Evolutionary conservation across 1,140 invertebrate species (phyloP), one percentile per base, ranked within the genome.

Genomic region (Halictus rubicundus): DNA sequence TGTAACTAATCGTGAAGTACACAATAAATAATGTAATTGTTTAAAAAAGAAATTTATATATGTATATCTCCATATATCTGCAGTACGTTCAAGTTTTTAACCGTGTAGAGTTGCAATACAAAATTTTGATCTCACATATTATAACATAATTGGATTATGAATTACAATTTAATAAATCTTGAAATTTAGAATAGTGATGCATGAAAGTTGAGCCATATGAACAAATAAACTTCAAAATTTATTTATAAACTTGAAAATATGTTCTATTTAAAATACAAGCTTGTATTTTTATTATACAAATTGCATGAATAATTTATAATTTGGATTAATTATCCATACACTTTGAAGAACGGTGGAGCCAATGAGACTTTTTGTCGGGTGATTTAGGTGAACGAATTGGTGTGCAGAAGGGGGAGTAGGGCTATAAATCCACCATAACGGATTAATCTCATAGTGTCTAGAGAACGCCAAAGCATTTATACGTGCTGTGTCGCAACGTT

Each of bases 381-480:
- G 89, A 92, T 92, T 90, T 91, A 90, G 84, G 80, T 80, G 83
- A 85, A 81, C 78, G 88, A 85, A 89, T 90, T 83, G 78, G 79
- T 25, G 64, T 66, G 57, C 54, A 63, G 71, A 73, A 75, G 61
- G 80, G 85, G 82, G 83, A 63, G 80, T 81, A 65, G 54, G 78
- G 85, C 86, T 85, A 89, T 92, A 92, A 92, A 92, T 92, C 88
- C 78, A 90, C 79, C 84, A 82, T 87, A 88, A 88, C 87, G 79
- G 89, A 90, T 92, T 92, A 92, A 92, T 91, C 90, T 88, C 87
- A 89, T 88, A 87, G 86, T 88, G 85, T 88, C 87, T 90, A 81
- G 82, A 81, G 86, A 82, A 83, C 80, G 49, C 82, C 77, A 75
- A 49, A 52, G 75, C 90, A 91, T 91, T 91, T 91, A 89, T 90